Evolutionary conservation across 2,888 invertebrate genomes (phyloP).

Genomic region (Willowsia nigromaculata): DNA sequence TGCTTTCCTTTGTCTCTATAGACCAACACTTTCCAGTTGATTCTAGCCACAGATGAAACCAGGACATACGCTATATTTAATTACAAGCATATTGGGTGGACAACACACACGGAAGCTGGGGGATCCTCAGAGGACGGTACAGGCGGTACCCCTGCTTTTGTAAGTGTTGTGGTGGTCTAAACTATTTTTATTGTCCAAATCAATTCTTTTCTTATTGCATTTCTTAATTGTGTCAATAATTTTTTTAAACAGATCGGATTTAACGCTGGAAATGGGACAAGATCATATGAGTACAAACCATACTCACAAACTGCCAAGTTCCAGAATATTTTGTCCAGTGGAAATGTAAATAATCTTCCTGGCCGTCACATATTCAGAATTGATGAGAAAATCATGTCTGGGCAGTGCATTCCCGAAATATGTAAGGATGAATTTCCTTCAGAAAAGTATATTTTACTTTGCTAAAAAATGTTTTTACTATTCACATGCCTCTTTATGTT

Average conservation of each 20-base stretch:
- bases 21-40: slow-evolving; percentile 98
- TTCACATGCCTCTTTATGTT: neutral
- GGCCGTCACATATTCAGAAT: slow-evolving; percentile 97
- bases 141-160: slow-evolving; percentile 92
- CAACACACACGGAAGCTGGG: slow-evolving; percentile 93
- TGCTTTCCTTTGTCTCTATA: no score
- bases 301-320: slow-evolving; percentile 93
- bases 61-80: slow-evolving; percentile 97
- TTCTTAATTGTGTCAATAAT: no score
- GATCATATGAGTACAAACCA: slow-evolving; percentile 92
- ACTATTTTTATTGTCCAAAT: no score
- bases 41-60: slow-evolving; percentile 95
- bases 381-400: slow-evolving; percentile 95
- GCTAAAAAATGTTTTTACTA: neutral
- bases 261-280: slow-evolving; percentile 97
- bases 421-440: slow-evolving; percentile 79
- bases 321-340: slow-evolving; percentile 90
- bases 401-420: slow-evolving; percentile 86
- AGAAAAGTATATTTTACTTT: neutral
- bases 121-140: slow-evolving; percentile 93
- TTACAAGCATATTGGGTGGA: slow-evolving; percentile 94
- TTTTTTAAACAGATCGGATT: slow-evolving; percentile 88
- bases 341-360: slow-evolving; percentile 92
- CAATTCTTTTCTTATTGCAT: no score
- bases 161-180: slow-evolving; percentile 84